Base-by-base conservation (phyloP, 2,888 invertebrate species). In the Plagodis pulveraria region DNA sequence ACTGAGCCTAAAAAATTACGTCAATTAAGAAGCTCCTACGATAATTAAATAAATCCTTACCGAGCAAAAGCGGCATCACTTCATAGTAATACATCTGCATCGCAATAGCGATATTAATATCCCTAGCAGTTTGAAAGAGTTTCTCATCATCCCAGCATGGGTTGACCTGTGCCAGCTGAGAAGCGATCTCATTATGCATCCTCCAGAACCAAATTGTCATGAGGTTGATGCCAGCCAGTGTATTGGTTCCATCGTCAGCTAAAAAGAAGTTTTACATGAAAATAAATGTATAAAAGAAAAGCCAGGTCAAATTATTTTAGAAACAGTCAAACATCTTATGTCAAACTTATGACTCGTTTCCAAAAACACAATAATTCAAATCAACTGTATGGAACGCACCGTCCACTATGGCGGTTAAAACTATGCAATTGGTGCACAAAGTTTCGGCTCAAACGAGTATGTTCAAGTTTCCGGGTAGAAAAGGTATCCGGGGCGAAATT, bases 81-180 rank as follows among this genome's bases (percentile, higher is more conserved):
- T 84, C 84, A 40, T 84, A 86, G 34, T 73, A 81, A 42, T 68
- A 72, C 0, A 83, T 79, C 43, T 84, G 81, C 11, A 71, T 10
- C 0, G 62, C 65, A 0, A 71, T 55, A 38, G 84, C 84, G 22
- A 84, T 84, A 44, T 81, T 83, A 0, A 86, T 78, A 6, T 85
- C 80, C 36, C 81, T 74, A 0, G 85, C 79, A 0, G 76, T 76
- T 5, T 70, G 50, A 46, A 85, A 85, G 0, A 84, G 67, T 11
- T 58, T 70, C 7, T 83, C 76, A 32, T 86, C 85, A 33, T 68
- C 55, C 85, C 84, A 85, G 52, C 84, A 83, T 0, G 80, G 80
- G 48, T 85, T 86, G 4, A 83, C 62, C 10, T 65, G 48, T 0
- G 72, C 66, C 32, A 86, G 56, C 10, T 72, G 51, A 0, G 56